Base-by-base conservation (phyloP, 2,888 invertebrate genomes). In the Actias luna region DNA sequence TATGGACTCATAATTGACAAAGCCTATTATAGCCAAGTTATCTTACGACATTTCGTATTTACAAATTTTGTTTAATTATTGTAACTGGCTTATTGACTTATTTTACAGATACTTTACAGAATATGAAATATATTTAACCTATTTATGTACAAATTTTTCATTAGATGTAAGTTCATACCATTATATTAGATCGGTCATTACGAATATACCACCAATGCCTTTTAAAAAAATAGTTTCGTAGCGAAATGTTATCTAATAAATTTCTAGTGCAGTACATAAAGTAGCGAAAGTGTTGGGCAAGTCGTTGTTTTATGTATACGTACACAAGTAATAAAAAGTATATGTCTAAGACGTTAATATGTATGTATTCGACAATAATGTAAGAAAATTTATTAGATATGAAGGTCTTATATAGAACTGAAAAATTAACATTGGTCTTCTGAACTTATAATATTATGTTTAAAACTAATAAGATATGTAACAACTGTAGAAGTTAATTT, bases 401-500 rank as follows among this genome's bases (percentile, higher is more conserved):
- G 46, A 10, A 50, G 25, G 12, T 50, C 22, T 50, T 50, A 25
- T 50, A 50, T 12, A 16, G 5, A 2, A 25, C 12, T 22, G 25
- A 50, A 22, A 2, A 25, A 29, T 16, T n/a, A 55, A 5, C n/a
- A 55, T 55, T 55, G 5, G 0, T 0, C 29, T 29, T 7, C n/a
- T 55, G 10, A 55, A 55, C 55, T 18, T 29, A 1, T 22, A 25
- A 50, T 25, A 22, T 7, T 55, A 16, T 55, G 55, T 29, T 55
- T 16, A 8, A 55, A 50, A 29, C 29, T 18, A 29, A 66, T 72
- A 69, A 76, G 71, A 75, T 73, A 67, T 42, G 72, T 67, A 72
- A 72, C 73, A 77, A 12, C 76, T 75, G 80, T 81, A 76, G 79
- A 79, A 83, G 83, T 85, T 79, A 84, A 84, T 84, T 85, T 87